A percentile compares a stretch with the other conserved stretches of the same genome.
Evolutionary conservation across 2,113 vertebrate genomes (phyloP).

Genomic region (Xiphorhynchus elegans): DNA sequence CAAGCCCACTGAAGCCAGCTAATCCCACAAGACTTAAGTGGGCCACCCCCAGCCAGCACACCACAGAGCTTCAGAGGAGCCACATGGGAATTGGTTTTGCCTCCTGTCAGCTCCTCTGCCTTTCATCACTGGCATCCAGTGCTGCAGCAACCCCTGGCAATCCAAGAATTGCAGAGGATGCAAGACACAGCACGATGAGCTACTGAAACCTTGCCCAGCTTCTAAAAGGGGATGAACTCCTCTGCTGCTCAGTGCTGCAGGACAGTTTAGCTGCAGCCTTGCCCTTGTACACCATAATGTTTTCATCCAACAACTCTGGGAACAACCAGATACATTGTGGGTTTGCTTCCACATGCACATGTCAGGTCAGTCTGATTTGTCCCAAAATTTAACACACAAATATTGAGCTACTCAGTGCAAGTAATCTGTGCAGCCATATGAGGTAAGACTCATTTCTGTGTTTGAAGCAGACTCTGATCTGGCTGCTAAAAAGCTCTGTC

Average conservation of each 20-base stretch:
- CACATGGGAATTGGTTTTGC: background rate
- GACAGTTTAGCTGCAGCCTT: background rate
- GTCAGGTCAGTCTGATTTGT: background rate
- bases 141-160: background rate
- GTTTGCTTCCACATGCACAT: background rate
- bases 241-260: rapidly evolving
- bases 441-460: background rate
- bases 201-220: background rate
- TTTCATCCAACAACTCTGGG: background rate
- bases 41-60: conserved; percentile 13
- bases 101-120: background rate
- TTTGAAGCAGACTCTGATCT: background rate
- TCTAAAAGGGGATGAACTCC: background rate
- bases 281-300: no score
- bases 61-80: background rate
- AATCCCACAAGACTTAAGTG: conserved; percentile 34
- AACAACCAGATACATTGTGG: background rate
- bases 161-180: background rate
- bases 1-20: conserved; percentile 14
- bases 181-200: rapidly evolving
- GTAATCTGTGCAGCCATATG: background rate
- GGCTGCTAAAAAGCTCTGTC: background rate
- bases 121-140: background rate
- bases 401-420: background rate
- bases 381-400: rapidly evolving